phyloP scores from a whole-genome alignment of 2,113 vertebrate genomes.

The Phyllopteryx taeniolatus region DNA sequence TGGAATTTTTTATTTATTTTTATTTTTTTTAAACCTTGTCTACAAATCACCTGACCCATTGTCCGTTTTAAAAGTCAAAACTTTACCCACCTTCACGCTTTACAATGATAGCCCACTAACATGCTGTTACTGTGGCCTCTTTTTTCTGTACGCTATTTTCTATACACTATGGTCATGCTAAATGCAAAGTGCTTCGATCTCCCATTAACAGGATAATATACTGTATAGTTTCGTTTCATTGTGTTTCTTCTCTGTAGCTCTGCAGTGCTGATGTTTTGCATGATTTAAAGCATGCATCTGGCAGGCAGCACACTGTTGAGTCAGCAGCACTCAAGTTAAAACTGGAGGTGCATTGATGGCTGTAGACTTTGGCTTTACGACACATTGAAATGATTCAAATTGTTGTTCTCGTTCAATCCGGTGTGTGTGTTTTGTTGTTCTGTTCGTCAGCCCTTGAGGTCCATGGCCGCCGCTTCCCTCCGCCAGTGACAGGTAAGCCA shows the following conservation, averaged over 20 bases:
- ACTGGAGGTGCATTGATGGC: conserved; percentile 15
- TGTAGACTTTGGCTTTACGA: conserved; percentile 4
- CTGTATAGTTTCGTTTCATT: too few species aligned
- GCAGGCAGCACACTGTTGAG: conserved; percentile 30
- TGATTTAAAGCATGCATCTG: conserved; percentile 15
- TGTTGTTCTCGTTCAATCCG: not conserved
- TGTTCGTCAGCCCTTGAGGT: conserved; percentile 31
- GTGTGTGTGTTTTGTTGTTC: not conserved
- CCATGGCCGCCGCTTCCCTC: conserved; percentile 60
- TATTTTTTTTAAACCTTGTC: too few species aligned
- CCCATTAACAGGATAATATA: too few species aligned
- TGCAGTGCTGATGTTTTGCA: conserved; percentile 26
- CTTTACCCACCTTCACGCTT: too few species aligned
- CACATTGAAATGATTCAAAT: not conserved
- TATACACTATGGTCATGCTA: too few species aligned
- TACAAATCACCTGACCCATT: too few species aligned
- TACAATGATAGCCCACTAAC: too few species aligned
- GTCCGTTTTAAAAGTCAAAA: too few species aligned
- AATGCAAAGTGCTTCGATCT: too few species aligned
- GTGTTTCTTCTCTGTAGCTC: conserved; percentile 3
- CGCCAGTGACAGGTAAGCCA: conserved; percentile 63
- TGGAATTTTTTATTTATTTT: too few species aligned
- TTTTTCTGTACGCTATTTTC: too few species aligned
- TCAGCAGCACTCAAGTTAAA: conserved; percentile 45
- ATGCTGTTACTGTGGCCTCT: too few species aligned